Conservation (phyloP, 2,113 vertebrate genomes). For the Pelecanoides urinatrix region DNA sequence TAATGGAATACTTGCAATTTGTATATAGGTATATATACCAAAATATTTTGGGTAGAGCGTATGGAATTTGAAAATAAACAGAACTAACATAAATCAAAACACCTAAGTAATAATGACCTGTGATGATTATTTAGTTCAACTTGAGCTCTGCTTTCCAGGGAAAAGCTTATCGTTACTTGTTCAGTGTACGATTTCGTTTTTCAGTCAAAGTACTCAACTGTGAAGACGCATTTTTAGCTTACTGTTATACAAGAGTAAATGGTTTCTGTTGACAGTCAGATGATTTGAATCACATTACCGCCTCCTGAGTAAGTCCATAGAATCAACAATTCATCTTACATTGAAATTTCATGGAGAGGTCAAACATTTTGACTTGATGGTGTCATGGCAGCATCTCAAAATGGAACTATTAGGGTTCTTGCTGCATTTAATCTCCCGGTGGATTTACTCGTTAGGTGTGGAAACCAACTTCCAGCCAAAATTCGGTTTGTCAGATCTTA, state of each 20-base stretch:
- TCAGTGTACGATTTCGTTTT: neutral
- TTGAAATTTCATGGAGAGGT: neutral
- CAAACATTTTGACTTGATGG: neutral
- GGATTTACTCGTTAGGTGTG: neutral
- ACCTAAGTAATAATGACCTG: neutral
- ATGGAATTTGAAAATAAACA: neutral
- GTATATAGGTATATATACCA: neutral
- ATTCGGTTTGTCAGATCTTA: neutral
- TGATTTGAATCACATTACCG: slow-evolving; percentile 6
- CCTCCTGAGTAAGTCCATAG: slow-evolving; percentile 4
- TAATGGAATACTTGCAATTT: neutral
- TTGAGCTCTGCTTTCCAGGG: slow-evolving; percentile 2
- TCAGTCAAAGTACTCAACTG: neutral
- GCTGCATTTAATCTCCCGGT: neutral
- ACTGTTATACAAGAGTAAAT: neutral
- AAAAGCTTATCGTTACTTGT: slow-evolving; percentile 1
- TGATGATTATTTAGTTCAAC: neutral
- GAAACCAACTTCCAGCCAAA: neutral
- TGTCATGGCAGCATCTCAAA: neutral
- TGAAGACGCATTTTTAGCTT: slow-evolving; percentile 11
- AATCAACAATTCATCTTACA: neutral
- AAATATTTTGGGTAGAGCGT: neutral
- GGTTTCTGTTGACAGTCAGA: slow-evolving; percentile 10
- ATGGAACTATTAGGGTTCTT: neutral
- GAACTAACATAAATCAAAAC: neutral